Percentiles rank a stretch among this genome's conserved stretches.
Conservation (phyloP, 2,797 vertebrate genomes). For the Phrynocephalus vlangalii region DNA sequence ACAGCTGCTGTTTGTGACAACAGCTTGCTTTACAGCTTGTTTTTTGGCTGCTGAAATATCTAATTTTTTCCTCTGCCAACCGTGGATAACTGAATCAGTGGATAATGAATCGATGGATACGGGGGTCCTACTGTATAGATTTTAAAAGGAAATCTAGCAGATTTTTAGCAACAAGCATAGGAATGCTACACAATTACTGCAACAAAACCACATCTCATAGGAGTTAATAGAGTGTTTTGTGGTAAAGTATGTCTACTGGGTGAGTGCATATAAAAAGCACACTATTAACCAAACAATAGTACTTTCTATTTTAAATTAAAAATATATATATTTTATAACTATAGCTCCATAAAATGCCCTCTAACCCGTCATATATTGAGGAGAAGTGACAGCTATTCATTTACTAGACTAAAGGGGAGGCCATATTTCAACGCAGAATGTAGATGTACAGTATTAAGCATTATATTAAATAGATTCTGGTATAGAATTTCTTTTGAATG, state of each 20-base stretch:
- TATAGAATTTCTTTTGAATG: conserved; percentile 46
- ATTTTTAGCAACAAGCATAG: background rate
- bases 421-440: conserved; percentile 44
- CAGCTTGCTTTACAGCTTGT: too few species aligned
- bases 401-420: conserved; percentile 5
- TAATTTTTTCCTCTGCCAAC: too few species aligned
- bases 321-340: background rate
- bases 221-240: conserved; percentile 22
- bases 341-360: background rate
- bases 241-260: background rate
- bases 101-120: too few species aligned
- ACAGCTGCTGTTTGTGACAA: too few species aligned
- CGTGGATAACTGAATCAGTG: too few species aligned
- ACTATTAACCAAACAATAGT: conserved; percentile 21
- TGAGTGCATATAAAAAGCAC: background rate
- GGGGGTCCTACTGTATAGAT: background rate
- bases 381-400: background rate
- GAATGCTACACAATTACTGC: background rate
- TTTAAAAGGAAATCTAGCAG: background rate
- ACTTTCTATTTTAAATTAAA: conserved; percentile 15
- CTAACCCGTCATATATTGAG: background rate
- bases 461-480: conserved; percentile 23
- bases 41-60: too few species aligned
- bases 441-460: conserved; percentile 41
- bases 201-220: background rate